These are phyloP conservation scores for Otis tarda DNA, from an alignment of 2,113 vertebrate genomes.

Conservation along the genomic window DNA sequence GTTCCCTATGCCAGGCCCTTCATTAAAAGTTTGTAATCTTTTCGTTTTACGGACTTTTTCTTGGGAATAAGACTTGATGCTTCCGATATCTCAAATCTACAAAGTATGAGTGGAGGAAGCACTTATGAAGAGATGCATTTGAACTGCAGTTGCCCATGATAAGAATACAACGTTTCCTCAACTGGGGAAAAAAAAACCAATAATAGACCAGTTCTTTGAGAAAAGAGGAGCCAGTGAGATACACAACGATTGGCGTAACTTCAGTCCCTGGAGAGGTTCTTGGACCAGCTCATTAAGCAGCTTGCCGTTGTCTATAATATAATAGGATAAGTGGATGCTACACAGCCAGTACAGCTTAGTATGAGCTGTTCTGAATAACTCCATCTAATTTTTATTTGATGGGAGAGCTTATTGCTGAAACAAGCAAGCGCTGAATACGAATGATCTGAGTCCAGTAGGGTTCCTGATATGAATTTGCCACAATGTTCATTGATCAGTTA, in stretches of 20 bases:
- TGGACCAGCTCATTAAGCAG: not conserved
- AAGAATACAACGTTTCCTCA: not conserved
- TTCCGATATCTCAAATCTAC: not conserved
- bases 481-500: not conserved
- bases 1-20: not conserved
- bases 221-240: not conserved
- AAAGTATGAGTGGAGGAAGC: not conserved
- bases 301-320: not conserved
- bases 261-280: not conserved
- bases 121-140: not conserved
- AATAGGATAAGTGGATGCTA: not conserved
- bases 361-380: not conserved
- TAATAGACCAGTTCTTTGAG: not conserved
- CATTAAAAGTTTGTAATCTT: not conserved
- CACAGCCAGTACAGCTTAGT: not conserved
- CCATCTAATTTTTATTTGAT: not conserved
- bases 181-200: rapidly evolving
- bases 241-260: not conserved
- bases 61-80: not conserved
- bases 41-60: not conserved
- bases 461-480: not conserved
- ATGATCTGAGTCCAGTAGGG: not conserved
- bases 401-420: not conserved
- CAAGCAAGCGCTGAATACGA: not conserved
- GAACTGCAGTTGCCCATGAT: not conserved